These are phyloP conservation scores for Cassiopea xamachana DNA, from an alignment of 30 jellyfish, hydroid and myxozoan species.

Conservation along the genomic window DNA sequence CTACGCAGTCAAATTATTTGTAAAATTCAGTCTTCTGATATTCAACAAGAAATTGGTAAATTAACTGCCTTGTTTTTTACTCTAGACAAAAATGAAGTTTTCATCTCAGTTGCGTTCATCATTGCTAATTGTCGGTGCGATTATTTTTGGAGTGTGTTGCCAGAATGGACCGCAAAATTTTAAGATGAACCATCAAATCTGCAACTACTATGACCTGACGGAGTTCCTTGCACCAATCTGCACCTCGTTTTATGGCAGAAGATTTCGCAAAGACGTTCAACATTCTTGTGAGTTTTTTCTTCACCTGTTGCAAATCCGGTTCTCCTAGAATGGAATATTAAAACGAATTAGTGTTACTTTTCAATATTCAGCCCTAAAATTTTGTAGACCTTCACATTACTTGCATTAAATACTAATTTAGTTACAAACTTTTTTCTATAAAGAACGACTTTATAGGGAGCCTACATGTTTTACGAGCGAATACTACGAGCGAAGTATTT, in stretches of 20 bases:
- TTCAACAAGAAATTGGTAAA: too few relatives aligned
- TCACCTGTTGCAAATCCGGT: neutral
- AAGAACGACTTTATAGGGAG: too few relatives aligned
- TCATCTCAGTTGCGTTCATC: neutral
- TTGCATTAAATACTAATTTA: too few relatives aligned
- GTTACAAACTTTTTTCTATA: too few relatives aligned
- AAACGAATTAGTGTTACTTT: too few relatives aligned
- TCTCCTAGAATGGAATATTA: neutral
- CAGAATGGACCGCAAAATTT: neutral
- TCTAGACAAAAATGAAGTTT: neutral
- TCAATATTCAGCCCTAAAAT: too few relatives aligned
- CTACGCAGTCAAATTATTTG: too few relatives aligned
- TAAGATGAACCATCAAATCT: conserved; percentile 57
- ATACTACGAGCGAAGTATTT: too few relatives aligned
- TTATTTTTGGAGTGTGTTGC: neutral
- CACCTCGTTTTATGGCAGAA: conserved; percentile 21
- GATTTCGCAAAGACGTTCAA: conserved; percentile 50
- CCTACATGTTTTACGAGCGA: too few relatives aligned
- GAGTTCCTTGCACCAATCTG: conserved; percentile 71
- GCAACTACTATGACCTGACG: conserved; percentile 48
- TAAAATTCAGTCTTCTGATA: too few relatives aligned
- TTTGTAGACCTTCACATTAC: too few relatives aligned
- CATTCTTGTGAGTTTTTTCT: neutral
- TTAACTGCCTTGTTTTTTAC: neutral
- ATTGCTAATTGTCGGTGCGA: neutral